phyloP scores from a whole-genome alignment of 1,140 invertebrate genomes.

The Ips typographus region DNA sequence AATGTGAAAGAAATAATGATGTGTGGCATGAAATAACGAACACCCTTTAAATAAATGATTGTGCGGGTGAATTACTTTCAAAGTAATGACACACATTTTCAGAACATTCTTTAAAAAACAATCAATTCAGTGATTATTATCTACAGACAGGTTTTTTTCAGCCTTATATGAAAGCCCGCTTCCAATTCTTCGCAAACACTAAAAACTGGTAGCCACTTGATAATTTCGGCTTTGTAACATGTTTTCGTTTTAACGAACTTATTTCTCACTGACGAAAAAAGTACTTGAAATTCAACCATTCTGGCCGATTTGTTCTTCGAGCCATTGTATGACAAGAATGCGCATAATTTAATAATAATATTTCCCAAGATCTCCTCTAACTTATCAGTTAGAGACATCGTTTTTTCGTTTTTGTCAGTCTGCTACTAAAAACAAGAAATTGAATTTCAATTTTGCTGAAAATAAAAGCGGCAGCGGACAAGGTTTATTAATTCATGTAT shows the following conservation, averaged over 20 bases:
- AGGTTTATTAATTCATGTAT: not conserved
- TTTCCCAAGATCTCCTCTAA: not conserved
- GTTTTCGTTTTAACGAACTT: too few species aligned
- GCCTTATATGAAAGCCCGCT: too few species aligned
- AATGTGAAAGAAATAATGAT: not conserved
- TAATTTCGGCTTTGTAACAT: too few species aligned
- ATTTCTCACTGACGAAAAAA: too few species aligned
- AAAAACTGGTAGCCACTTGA: too few species aligned
- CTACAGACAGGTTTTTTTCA: too few species aligned
- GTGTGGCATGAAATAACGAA: slow-evolving; percentile 1
- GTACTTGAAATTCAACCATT: too few species aligned
- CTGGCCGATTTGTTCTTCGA: slow-evolving; percentile 11
- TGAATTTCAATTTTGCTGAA: not conserved
- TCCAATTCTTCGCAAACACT: too few species aligned
- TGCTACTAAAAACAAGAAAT: not conserved
- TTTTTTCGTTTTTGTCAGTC: not conserved
- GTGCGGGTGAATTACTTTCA: slow-evolving; percentile 22
- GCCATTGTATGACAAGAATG: slow-evolving; percentile 4
- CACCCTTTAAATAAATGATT: slow-evolving; percentile 22
- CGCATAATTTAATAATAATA: not conserved
- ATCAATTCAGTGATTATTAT: too few species aligned
- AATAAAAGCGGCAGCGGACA: not conserved
- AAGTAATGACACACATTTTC: slow-evolving; percentile 19
- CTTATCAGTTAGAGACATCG: not conserved
- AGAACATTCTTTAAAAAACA: slow-evolving; percentile 1